These are phyloP conservation scores for Falco concolor DNA, from an alignment of 2,797 vertebrate genomes.

Conservation along the genomic window DNA sequence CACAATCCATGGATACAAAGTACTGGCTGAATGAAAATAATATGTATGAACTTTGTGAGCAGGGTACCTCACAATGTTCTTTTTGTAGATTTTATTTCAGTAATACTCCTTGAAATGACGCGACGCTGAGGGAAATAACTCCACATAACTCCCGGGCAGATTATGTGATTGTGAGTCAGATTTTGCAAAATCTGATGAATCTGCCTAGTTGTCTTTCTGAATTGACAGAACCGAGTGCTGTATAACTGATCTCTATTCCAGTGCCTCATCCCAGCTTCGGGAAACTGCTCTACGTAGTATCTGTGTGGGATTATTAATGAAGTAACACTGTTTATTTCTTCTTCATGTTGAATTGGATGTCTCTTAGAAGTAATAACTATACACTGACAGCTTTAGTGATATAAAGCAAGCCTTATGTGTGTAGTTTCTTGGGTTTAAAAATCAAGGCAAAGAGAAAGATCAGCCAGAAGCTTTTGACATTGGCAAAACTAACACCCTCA, in stretches of 20 bases:
- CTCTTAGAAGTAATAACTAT: neutral
- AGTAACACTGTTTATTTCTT: neutral
- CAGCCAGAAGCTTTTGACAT: neutral
- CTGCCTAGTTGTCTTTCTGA: neutral
- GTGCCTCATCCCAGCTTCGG: neutral
- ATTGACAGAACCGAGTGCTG: neutral
- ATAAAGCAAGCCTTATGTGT: neutral
- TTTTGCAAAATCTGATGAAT: neutral
- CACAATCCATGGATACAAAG: neutral
- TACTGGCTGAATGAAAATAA: neutral
- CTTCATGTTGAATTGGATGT: neutral
- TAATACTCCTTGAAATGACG: neutral
- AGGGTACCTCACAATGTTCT: neutral
- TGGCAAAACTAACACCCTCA: neutral
- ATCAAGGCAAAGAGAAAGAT: neutral
- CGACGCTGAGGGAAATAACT: rapidly evolving
- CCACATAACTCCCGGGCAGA: neutral
- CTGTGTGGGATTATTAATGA: neutral
- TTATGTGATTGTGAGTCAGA: neutral
- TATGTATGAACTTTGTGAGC: neutral
- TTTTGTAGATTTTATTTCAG: neutral
- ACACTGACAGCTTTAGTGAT: rapidly evolving
- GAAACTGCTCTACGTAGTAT: neutral
- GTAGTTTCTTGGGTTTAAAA: neutral
- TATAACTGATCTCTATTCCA: neutral